Evolutionary conservation across 2,797 vertebrate genomes (phyloP).

Genomic region (Scolopax rusticola): DNA sequence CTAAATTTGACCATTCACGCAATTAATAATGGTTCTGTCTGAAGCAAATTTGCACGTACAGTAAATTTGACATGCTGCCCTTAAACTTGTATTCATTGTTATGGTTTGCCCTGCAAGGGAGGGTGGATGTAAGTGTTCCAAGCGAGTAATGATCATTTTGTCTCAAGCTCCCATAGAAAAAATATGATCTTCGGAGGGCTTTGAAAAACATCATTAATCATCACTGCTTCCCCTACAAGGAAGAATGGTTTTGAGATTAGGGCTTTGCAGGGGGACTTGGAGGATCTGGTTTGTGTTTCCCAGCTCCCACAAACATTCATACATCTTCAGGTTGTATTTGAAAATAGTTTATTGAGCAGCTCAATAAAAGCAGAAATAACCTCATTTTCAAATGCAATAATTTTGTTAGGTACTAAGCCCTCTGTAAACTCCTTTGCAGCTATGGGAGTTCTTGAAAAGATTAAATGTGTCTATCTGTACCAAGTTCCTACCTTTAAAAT

Average conservation of each 20-base stretch:
- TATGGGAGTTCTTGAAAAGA: slow-evolving; percentile 6
- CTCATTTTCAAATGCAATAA: slow-evolving; percentile 2
- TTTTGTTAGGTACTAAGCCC: slow-evolving; percentile 23
- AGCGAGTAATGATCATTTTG: slow-evolving; percentile 10
- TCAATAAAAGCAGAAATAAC: slow-evolving; percentile 25
- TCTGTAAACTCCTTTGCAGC: slow-evolving; percentile 5
- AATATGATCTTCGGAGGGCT: not conserved
- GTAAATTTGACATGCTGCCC: not conserved
- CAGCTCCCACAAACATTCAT: not conserved
- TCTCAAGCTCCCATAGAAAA: slow-evolving; percentile 1
- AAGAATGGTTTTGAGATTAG: slow-evolving; percentile 58
- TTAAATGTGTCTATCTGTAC: not conserved
- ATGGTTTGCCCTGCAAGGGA: not conserved
- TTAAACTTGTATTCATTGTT: not conserved
- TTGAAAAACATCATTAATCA: slow-evolving; percentile 34
- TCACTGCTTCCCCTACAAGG: not conserved
- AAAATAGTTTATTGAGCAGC: slow-evolving; percentile 12
- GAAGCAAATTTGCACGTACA: not conserved
- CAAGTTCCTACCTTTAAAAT: not conserved
- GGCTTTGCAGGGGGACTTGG: not conserved
- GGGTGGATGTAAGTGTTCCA: not conserved
- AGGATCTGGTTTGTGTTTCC: slow-evolving; percentile 47
- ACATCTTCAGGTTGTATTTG: slow-evolving; percentile 24
- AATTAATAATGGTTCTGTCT: not conserved
- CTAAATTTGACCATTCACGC: not conserved